phyloP scores from a whole-genome alignment of 2,888 invertebrate genomes.

The Clistopyga incitator region DNA sequence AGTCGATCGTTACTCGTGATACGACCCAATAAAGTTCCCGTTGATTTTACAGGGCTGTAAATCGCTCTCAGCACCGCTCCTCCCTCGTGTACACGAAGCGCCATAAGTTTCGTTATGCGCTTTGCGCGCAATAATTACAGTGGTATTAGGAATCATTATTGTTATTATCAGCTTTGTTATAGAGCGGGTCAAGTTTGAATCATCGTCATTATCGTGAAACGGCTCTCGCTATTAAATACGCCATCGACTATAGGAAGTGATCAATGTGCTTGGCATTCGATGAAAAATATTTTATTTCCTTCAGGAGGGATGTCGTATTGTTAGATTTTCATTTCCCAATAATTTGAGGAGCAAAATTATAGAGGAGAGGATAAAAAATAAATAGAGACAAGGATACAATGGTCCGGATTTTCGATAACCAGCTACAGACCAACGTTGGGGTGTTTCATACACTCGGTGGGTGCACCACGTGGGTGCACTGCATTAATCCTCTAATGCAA shows the following conservation, averaged over 20 bases:
- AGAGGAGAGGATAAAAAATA: constrained; percentile 24
- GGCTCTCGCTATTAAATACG: background rate
- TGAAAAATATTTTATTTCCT: background rate
- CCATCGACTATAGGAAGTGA: background rate
- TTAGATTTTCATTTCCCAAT: background rate
- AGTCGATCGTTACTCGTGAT: constrained; percentile 75
- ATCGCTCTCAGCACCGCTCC: constrained; percentile 64
- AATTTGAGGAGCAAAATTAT: background rate
- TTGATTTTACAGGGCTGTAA: constrained; percentile 75
- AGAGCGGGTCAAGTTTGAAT: constrained; percentile 48
- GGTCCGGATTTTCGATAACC: constrained; percentile 59
- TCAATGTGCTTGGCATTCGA: background rate
- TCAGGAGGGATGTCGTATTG: background rate
- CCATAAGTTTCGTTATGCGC: constrained; percentile 51
- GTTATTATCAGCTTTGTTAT: constrained; percentile 49
- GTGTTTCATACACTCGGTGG: constrained; percentile 38
- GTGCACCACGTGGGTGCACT: constrained; percentile 67
- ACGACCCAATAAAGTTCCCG: constrained; percentile 75
- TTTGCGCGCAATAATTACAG: constrained; percentile 44
- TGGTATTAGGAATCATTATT: constrained; percentile 59
- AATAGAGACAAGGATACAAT: constrained; percentile 40
- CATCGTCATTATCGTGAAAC: constrained; percentile 16
- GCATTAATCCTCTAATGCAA: constrained; percentile 80
- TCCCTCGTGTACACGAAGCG: constrained; percentile 40
- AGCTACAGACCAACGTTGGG: constrained; percentile 30